A percentile compares a stretch with the other conserved stretches of the same genome.
Conservation (phyloP, 2,797 vertebrate genomes). For the Sylvia borin region DNA sequence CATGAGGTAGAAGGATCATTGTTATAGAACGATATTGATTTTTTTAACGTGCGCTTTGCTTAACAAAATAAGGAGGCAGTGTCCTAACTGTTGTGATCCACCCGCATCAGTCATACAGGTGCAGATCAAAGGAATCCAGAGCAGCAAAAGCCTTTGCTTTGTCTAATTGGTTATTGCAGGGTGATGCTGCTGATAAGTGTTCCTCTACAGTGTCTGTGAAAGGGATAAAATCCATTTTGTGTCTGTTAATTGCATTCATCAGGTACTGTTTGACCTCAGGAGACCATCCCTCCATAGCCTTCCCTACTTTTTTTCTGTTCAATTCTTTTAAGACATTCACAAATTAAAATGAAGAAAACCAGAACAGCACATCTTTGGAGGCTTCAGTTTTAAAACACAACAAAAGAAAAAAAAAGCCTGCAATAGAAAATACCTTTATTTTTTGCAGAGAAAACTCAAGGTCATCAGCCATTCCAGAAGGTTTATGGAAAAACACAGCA, state of each 20-base stretch:
- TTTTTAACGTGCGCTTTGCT: not conserved
- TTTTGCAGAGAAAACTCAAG: not conserved
- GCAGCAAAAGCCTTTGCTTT: not conserved
- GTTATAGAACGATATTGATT: not conserved
- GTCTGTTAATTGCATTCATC: fast-evolving
- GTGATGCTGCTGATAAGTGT: fast-evolving
- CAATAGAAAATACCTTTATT: not conserved
- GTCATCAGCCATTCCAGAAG: not conserved
- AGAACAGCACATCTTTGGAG: not conserved
- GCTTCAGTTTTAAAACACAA: not conserved
- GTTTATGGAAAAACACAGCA: not conserved
- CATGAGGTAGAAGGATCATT: conserved; percentile 72
- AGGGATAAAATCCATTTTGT: not conserved
- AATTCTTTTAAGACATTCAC: not conserved
- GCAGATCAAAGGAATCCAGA: not conserved
- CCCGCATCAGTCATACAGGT: not conserved
- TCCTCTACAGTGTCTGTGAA: not conserved
- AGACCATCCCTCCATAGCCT: not conserved
- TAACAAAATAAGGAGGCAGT: not conserved
- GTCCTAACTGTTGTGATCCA: not conserved
- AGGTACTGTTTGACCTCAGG: not conserved
- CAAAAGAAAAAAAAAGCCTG: not conserved
- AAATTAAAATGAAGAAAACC: not conserved
- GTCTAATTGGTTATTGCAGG: not conserved
- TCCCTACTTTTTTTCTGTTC: not conserved